phyloP scores from a whole-genome alignment of 2,113 vertebrate species.

The Oreochromis niloticus region DNA sequence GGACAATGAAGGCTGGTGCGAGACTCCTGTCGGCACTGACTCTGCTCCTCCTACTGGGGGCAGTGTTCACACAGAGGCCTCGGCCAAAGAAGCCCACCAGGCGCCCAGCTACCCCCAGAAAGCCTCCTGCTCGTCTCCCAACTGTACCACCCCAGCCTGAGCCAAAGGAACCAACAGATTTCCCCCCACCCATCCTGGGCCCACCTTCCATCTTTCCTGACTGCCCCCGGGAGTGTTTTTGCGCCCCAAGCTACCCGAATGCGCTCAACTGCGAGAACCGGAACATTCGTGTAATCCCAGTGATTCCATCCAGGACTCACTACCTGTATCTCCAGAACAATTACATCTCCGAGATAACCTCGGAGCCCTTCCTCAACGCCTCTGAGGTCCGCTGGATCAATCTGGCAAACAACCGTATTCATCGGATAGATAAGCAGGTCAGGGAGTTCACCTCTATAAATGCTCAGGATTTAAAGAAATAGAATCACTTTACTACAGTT shows the following conservation, averaged over 20 bases:
- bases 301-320: conserved; percentile 83
- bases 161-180: conserved; percentile 86
- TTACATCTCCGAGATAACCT: conserved; percentile 85
- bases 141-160: conserved; percentile 58
- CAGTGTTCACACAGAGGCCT: conserved; percentile 56
- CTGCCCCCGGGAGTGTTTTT: conserved; percentile 90
- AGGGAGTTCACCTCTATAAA: not conserved
- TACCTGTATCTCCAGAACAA: conserved; percentile 98
- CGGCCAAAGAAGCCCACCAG: conserved; percentile 63
- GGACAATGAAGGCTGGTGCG: conserved; percentile 82
- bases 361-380: conserved; percentile 88
- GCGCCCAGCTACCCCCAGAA: conserved; percentile 44
- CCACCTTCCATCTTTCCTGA: conserved; percentile 81
- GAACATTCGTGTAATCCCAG: conserved; percentile 86
- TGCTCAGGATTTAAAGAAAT: not conserved
- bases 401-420: conserved; percentile 91
- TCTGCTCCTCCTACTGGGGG: conserved; percentile 76
- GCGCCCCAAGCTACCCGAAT: conserved; percentile 81
- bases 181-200: conserved; percentile 85
- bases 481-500: not conserved
- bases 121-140: conserved; percentile 21
- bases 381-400: conserved; percentile 87
- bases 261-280: conserved; percentile 95
- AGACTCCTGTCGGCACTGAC: conserved; percentile 75
- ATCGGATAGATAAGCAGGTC: conserved; percentile 80